Evolutionary conservation across 1,140 invertebrate species (phyloP), one percentile per base, ranked within the genome.

Genomic region (Aphidius ervi): DNA sequence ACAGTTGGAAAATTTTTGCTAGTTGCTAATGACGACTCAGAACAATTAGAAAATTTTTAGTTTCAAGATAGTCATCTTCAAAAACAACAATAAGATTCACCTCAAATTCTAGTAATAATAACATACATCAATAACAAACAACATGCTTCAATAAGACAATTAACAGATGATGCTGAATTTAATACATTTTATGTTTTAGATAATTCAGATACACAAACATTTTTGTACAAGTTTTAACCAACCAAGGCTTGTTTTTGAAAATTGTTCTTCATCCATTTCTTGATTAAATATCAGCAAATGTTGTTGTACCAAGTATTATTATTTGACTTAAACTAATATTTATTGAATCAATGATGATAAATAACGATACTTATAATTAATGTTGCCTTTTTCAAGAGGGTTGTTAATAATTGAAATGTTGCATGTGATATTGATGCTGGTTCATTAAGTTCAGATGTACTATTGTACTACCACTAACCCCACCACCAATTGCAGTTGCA

Each of bases 11-110:
- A n/a, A n/a, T n/a, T n/a, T n/a, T n/a, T n/a, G 3, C n/a, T n/a
- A n/a, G 46, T 41, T 46, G 53, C 76, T 67, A 83, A 62, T 82
- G 78, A 72, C 89, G 81, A 40, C 85, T 84, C 47, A 95, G 76
- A 64, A 88, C 85, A 63, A 96, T 91, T 37, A 93, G 93, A 78
- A 98, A 97, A 73, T 97, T 98, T 83, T 98, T 95, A n/a, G 93
- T 95, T 7, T 97, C 90, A 40, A 96, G 83, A 75, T 95, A 91
- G 70, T 97, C 93, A 76, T 97, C 91, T 72, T 94, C 88, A 73
- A 98, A 96, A 45, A 97, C 87, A 31, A 98, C 84, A 1, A 97
- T 91, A 57, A 98, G 85, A 77, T 98, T 98, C 0, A 98, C 82
- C 81, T 98, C 95, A 82, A 98, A 98, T 77, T 98, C 82, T 62